Conservation (phyloP, 2,888 invertebrate species). For the Biston betularia region DNA sequence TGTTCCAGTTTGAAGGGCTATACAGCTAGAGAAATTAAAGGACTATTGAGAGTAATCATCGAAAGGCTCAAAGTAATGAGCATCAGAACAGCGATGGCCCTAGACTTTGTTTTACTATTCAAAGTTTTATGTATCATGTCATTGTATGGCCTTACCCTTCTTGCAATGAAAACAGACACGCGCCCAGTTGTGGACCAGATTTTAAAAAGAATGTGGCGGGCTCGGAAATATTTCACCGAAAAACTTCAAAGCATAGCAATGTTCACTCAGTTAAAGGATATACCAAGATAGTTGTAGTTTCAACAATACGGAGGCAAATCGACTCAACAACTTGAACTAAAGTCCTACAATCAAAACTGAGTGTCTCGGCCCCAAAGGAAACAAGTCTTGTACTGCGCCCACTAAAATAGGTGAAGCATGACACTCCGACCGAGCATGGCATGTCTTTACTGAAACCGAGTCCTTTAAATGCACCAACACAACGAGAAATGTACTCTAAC, state of each 20-base stretch:
- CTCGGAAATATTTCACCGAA: no score
- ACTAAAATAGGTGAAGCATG: slow-evolving; percentile 70
- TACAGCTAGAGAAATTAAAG: no score
- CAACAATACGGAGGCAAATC: not conserved
- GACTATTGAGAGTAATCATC: no score
- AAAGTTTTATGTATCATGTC: no score
- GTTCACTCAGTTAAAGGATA: not conserved
- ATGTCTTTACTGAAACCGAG: slow-evolving; percentile 48
- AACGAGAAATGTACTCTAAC: slow-evolving; percentile 44
- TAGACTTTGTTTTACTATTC: no score
- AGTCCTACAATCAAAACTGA: slow-evolving; percentile 32
- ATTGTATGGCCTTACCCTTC: no score
- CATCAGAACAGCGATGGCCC: no score
- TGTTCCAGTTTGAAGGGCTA: no score
- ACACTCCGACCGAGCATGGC: slow-evolving; percentile 62
- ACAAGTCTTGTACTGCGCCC: slow-evolving; percentile 60
- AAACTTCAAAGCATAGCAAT: not conserved
- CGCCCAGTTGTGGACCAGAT: no score
- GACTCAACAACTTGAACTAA: not conserved
- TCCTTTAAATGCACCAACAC: slow-evolving; percentile 4
- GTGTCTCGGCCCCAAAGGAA: slow-evolving; percentile 56
- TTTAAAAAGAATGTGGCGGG: no score
- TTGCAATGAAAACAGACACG: no score
- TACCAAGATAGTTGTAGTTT: not conserved
- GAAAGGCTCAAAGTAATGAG: no score